Base-by-base conservation (phyloP, 53 echinoderm and acorn worm species). In the Astropecten irregularis region DNA sequence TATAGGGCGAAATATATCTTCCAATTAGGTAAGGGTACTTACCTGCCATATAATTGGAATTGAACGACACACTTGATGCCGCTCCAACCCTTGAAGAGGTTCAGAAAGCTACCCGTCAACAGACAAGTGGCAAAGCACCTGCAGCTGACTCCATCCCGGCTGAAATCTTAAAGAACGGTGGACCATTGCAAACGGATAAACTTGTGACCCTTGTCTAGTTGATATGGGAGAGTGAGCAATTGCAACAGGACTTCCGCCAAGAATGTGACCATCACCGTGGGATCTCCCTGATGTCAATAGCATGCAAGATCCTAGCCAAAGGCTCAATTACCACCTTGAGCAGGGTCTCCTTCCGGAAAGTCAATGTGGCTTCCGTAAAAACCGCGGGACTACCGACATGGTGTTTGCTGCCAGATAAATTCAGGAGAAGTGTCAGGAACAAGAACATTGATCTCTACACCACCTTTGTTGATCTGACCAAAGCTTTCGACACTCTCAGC, bases 211-310 rank as follows among this genome's bases (percentile, higher is more conserved):
- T 72, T 16, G 10, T 72, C 49, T 19, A 19, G 19, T 3, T 39
- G 2, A 76, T 76, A 2, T n/a, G n/a, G n/a, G n/a, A n/a, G n/a
- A n/a, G n/a, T n/a, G n/a, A n/a, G n/a, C n/a, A n/a, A n/a, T n/a
- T 76, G 76, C 53, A 14, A 26, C 15, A 54, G 4, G 66, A 66
- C 31, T 66, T 52, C 48, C 34, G 66, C 3, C 33, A 46, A 11
- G 25, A 8, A 19, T 82, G 82, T 37, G 35, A 64, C 53, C 65
- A 82, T 25, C 66, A 82, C 33, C 53, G 52, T 22, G 82, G 67
- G 15, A 82, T 66, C 35, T 82, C 67, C 22, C 62, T 82, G 27
- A 66, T 66, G 0, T 65, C 66, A 26, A 64, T 82, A 16, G 82
- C 82, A 3, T 22, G 53, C 22, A 82, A 82, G 31, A 49, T 46